A percentile compares a stretch with the other conserved stretches of the same genome.
phyloP scores from a whole-genome alignment of 2,888 invertebrate species.

The Heliconius aoede region DNA sequence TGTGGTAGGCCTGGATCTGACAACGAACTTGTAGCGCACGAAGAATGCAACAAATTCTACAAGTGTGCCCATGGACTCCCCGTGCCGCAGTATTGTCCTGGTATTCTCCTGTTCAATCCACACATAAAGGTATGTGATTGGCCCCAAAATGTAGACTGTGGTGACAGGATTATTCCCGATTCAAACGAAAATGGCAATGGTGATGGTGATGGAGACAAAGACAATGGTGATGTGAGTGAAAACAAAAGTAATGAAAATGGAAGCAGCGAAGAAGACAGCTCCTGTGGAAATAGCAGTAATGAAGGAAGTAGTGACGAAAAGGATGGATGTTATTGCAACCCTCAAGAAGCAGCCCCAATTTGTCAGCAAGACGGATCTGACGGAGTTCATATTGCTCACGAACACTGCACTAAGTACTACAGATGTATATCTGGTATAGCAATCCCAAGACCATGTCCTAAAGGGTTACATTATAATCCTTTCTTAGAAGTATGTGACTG shows the following conservation, averaged over 20 bases:
- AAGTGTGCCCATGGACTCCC: slow-evolving; percentile 53
- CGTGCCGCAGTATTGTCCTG: slow-evolving; percentile 51
- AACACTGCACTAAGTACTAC: slow-evolving; percentile 55
- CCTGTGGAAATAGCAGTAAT: not conserved
- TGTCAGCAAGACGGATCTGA: slow-evolving; percentile 51
- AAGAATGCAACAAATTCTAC: slow-evolving; percentile 59
- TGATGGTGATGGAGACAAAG: slow-evolving; percentile 29
- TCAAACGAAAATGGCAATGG: slow-evolving; percentile 34
- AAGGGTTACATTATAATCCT: slow-evolving; percentile 53
- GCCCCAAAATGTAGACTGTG: slow-evolving; percentile 54
- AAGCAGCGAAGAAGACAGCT: slow-evolving; percentile 25
- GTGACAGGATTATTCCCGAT: slow-evolving; percentile 46
- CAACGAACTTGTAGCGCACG: slow-evolving; percentile 45
- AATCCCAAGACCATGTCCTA: slow-evolving; percentile 47
- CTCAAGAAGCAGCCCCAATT: slow-evolving; percentile 53
- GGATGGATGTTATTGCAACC: slow-evolving; percentile 47
- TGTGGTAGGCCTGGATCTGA: slow-evolving; percentile 53
- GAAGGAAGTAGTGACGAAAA: slow-evolving; percentile 1
- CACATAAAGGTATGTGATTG: slow-evolving; percentile 55
- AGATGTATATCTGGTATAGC: slow-evolving; percentile 51
- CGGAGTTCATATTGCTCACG: slow-evolving; percentile 53
- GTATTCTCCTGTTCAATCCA: slow-evolving; percentile 54
- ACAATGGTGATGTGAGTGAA: slow-evolving; percentile 31
- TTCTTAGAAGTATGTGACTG: slow-evolving; percentile 52
- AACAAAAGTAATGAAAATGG: slow-evolving; percentile 10